Evolutionary conservation across 2,113 vertebrate genomes (phyloP), one percentile per base, ranked within the genome.

Genomic region (Montifringilla adamsi): DNA sequence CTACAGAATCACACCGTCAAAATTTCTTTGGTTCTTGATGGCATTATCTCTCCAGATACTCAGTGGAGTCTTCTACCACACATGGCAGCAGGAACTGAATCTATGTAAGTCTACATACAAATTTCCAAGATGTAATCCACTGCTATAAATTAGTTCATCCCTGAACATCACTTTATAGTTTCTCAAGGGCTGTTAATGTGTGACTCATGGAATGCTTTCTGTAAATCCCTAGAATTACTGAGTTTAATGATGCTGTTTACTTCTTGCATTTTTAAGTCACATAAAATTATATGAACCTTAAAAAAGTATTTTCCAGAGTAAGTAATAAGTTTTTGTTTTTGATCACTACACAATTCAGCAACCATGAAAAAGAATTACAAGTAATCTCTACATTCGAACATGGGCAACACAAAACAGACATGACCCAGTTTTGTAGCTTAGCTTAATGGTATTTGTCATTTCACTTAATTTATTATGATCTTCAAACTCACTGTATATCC

Each of bases 181-280:
- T 74, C 66, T 90, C 59, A 52, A n/a, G 63, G 91, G 62, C 6
- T 97, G 43, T 66, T 87, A 87, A 73, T 15, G 7, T 39, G 46
- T 49, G 58, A 85, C 75, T 94, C 70, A 79, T 1, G 5, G 87
- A 91, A 83, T 24, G 11, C 23, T 62, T 69, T 64, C 82, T 63
- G 33, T 15, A 85, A 79, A 90, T 67, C 35, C 47, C 31, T 26
- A 87, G 41, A 94, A 89, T 37, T 68, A 89, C 39, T 27, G 30
- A 74, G 44, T 88, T 78, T 93, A 95, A 90, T 66, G 53, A 80
- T 77, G 59, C 62, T 91, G 70, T 84, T 94, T 69, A 84, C 58
- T 82, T 84, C 53, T 53, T 9, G 4, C 37, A 60, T 87, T 89
- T 84, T 43, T 2, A 63, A 62, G 13, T 43, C 66, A 63, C 7